Evolutionary conservation across 1,140 invertebrate genomes (phyloP).

Genomic region (Cyclina sinensis): DNA sequence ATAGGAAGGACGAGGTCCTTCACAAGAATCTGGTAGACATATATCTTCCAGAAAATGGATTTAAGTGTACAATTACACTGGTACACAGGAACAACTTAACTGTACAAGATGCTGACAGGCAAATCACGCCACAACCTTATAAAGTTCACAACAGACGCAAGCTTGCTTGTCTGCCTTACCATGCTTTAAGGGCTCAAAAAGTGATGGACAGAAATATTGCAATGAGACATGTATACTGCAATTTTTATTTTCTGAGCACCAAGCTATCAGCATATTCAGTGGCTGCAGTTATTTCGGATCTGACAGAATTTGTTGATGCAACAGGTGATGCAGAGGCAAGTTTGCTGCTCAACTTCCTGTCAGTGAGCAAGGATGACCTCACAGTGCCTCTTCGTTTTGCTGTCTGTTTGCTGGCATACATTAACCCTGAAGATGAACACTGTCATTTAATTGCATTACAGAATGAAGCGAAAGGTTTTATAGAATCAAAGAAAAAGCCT

Average conservation of each 20-base stretch:
- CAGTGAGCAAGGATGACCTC: conserved; percentile 62
- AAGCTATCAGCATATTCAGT: conserved; percentile 73
- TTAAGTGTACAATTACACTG: conserved; percentile 75
- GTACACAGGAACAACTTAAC: conserved; percentile 73
- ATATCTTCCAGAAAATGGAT: conserved; percentile 75
- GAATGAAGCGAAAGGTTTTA: conserved; percentile 65
- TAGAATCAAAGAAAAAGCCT: conserved; percentile 56
- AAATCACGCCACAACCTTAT: conserved; percentile 79
- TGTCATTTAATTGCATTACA: conserved; percentile 66
- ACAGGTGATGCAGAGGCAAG: conserved; percentile 76
- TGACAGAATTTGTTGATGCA: conserved; percentile 70
- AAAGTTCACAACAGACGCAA: conserved; percentile 74
- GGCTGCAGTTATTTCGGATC: conserved; percentile 68
- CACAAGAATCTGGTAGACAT: conserved; percentile 76
- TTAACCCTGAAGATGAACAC: conserved; percentile 57
- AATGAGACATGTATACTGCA: conserved; percentile 76
- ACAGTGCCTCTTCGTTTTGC: conserved; percentile 65
- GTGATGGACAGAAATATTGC: conserved; percentile 63
- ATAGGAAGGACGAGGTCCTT: conserved; percentile 66
- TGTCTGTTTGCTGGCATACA: conserved; percentile 72
- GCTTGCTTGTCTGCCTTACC: conserved; percentile 78
- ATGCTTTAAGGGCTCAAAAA: conserved; percentile 70
- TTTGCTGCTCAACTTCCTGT: conserved; percentile 70
- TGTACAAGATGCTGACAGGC: conserved; percentile 78
- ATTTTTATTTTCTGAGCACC: conserved; percentile 74